phyloP scores from a whole-genome alignment of 2,888 invertebrate genomes.

The Ganaspis brasiliensis region DNA sequence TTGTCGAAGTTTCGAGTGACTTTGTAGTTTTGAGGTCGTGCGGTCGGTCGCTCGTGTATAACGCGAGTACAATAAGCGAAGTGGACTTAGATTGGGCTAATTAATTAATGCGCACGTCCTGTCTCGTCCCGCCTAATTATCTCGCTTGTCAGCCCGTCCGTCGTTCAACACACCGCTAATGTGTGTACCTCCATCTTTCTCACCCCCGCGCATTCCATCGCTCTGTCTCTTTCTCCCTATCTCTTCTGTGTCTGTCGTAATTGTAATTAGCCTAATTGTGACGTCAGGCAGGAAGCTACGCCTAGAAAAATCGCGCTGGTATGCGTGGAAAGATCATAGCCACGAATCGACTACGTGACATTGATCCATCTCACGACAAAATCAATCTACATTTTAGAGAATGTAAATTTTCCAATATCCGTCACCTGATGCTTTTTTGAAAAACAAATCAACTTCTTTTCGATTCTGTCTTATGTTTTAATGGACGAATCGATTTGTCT shows the following conservation, averaged over 20 bases:
- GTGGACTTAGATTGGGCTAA: constrained; percentile 80
- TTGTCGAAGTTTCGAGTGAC: constrained; percentile 21
- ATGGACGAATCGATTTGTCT: constrained; percentile 6
- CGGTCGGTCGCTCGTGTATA: constrained; percentile 69
- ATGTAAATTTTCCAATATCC: not conserved
- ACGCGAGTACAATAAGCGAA: constrained; percentile 74
- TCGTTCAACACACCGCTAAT: constrained; percentile 71
- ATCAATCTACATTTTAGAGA: not conserved
- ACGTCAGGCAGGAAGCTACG: constrained; percentile 79
- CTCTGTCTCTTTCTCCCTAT: constrained; percentile 47
- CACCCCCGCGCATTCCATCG: constrained; percentile 55
- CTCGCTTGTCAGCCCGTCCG: constrained; percentile 76
- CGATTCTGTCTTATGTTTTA: not conserved
- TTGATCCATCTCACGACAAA: constrained; percentile 5
- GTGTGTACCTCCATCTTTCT: constrained; percentile 55
- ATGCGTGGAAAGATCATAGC: constrained; percentile 24
- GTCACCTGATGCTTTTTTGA: not conserved
- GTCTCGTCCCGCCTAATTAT: constrained; percentile 79
- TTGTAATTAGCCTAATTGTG: constrained; percentile 79
- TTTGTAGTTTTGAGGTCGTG: constrained; percentile 70
- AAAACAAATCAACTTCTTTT: constrained; percentile 19
- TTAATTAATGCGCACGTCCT: constrained; percentile 80
- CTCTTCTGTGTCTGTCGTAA: constrained; percentile 69
- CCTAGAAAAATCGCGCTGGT: constrained; percentile 73
- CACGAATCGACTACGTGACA: constrained; percentile 14